phyloP scores from a whole-genome alignment of 1,140 invertebrate genomes.

The Agraylea sexmaculata region DNA sequence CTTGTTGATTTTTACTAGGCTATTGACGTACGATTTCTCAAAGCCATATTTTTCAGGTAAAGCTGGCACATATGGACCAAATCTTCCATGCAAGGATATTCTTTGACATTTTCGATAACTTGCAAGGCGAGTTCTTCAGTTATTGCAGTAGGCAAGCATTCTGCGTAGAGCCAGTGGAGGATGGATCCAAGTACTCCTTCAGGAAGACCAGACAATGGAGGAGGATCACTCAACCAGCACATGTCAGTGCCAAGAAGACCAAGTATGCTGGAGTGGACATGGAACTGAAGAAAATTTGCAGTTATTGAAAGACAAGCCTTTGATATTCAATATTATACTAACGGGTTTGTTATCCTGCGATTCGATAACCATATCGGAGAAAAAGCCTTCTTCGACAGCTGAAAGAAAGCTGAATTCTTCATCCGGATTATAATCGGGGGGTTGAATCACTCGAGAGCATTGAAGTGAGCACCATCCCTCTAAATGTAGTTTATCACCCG shows the following conservation, averaged over 20 bases:
- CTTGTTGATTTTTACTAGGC: background rate
- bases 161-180: conserved; percentile 46
- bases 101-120: conserved; percentile 34
- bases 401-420: conserved; percentile 40
- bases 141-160: conserved; percentile 44
- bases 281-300: conserved; percentile 48
- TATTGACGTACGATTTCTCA: conserved; percentile 44
- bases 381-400: conserved; percentile 50
- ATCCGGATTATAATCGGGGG: conserved; percentile 26
- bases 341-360: conserved; percentile 42
- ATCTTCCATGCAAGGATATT: conserved; percentile 36
- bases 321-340: conserved; percentile 21
- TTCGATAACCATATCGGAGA: conserved; percentile 42
- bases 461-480: conserved; percentile 47
- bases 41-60: conserved; percentile 44
- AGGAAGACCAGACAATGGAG: conserved; percentile 36
- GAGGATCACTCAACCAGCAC: conserved; percentile 35
- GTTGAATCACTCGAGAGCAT: conserved; percentile 38
- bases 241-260: conserved; percentile 37
- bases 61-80: conserved; percentile 41
- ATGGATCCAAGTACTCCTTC: conserved; percentile 45
- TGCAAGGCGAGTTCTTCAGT: conserved; percentile 38
- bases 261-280: conserved; percentile 44
- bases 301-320: no score
- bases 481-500: conserved; percentile 39